Conservation (phyloP, 2,113 vertebrate genomes). For the Penelope pileata region DNA sequence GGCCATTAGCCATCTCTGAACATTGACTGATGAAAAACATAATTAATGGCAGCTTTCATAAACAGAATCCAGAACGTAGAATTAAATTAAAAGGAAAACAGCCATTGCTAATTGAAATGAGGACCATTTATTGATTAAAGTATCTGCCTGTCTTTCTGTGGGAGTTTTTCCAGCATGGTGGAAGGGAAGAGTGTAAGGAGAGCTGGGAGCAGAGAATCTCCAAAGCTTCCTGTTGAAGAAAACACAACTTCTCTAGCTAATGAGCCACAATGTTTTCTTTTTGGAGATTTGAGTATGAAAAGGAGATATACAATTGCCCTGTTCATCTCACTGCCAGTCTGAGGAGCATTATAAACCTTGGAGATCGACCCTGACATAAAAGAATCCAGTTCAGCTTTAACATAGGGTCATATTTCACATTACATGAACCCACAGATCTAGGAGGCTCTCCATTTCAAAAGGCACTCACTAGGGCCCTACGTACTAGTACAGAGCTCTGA, state of each 20-base stretch:
- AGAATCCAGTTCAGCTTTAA: slow-evolving; percentile 10
- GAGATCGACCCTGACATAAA: slow-evolving; percentile 9
- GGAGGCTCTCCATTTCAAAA: background rate
- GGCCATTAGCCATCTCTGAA: slow-evolving; percentile 66
- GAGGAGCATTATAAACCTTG: slow-evolving; percentile 1
- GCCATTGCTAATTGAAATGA: slow-evolving; percentile 71
- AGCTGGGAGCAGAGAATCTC: slow-evolving; percentile 58
- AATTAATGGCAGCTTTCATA: slow-evolving; percentile 73
- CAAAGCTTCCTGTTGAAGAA: slow-evolving; percentile 57
- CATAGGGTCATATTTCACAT: background rate
- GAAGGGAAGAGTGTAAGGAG: slow-evolving; percentile 41
- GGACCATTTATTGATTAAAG: slow-evolving; percentile 65
- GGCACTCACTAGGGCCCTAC: background rate
- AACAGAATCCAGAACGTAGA: slow-evolving; percentile 62
- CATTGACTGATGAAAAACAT: slow-evolving; percentile 71
- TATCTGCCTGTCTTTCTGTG: slow-evolving; percentile 58
- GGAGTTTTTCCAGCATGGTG: slow-evolving; percentile 54
- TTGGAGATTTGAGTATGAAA: background rate
- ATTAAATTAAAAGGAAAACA: slow-evolving; percentile 70
- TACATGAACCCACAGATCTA: background rate
- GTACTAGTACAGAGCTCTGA: background rate
- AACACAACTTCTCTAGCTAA: slow-evolving; percentile 1
- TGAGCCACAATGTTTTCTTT: slow-evolving; percentile 53
- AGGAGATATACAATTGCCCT: slow-evolving; percentile 11
- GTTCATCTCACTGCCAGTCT: slow-evolving; percentile 31